Conservation (phyloP, 1,140 invertebrate genomes). For the Macrobrachium nipponense region DNA sequence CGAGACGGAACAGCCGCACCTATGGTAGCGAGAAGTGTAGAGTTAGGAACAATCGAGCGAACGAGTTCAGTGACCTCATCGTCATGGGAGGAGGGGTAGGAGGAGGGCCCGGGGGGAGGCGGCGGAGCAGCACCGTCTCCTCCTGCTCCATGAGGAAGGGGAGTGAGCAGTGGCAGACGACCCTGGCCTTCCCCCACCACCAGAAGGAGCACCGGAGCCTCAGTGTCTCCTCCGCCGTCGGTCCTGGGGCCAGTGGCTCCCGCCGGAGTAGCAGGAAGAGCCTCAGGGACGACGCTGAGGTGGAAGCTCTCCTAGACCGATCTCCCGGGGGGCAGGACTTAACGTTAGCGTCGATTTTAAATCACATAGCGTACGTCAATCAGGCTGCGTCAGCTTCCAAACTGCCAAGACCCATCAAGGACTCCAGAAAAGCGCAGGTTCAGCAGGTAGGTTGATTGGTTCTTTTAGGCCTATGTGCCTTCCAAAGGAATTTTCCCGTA, state of each 20-base stretch:
- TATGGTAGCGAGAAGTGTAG: conserved; percentile 66
- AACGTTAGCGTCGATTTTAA: conserved; percentile 73
- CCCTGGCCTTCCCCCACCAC: conserved; percentile 19
- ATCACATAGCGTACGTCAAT: conserved; percentile 75
- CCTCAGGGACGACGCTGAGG: conserved; percentile 54
- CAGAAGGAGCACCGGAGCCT: conserved; percentile 26
- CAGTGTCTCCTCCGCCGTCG: conserved; percentile 29
- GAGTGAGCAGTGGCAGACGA: conserved; percentile 31
- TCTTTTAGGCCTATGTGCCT: background rate
- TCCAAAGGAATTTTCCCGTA: no score
- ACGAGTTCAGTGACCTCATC: conserved; percentile 20
- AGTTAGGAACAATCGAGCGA: conserved; percentile 56
- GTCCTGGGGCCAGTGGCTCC: background rate
- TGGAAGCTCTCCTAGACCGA: conserved; percentile 22
- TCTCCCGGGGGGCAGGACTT: conserved; percentile 53
- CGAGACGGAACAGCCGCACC: conserved; percentile 67
- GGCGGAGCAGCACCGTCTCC: conserved; percentile 57
- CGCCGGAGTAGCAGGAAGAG: conserved; percentile 52
- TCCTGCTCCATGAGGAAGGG: conserved; percentile 59
- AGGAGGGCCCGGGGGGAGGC: conserved; percentile 5
- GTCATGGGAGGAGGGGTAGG: background rate
- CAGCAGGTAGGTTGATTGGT: conserved; percentile 68
- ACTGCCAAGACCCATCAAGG: conserved; percentile 64
- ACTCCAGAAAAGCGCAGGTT: conserved; percentile 67
- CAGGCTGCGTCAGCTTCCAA: conserved; percentile 65